phyloP scores from a whole-genome alignment of 92 coral and sea anemone genomes.

The Porites evermanni region DNA sequence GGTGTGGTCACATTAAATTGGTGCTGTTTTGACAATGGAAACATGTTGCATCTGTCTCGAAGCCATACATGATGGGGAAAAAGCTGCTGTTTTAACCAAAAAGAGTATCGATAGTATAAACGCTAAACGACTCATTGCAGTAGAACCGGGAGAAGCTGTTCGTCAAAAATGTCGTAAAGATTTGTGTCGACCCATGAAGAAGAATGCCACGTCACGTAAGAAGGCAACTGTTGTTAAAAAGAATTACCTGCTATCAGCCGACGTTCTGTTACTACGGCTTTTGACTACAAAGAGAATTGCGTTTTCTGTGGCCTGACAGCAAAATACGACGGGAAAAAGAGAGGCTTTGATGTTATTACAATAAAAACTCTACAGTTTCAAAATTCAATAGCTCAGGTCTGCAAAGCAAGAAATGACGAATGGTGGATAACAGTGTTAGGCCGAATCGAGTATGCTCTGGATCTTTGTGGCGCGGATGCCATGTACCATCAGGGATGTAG shows the following conservation, averaged over 20 bases:
- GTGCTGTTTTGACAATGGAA: no score
- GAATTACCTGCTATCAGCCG: not conserved
- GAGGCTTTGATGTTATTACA: conserved; percentile 16
- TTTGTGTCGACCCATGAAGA: not conserved
- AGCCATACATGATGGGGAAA: no score
- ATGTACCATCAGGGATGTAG: conserved; percentile 45
- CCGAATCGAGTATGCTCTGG: conserved; percentile 32
- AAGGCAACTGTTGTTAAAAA: not conserved
- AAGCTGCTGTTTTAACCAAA: no score
- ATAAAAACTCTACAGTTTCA: conserved; percentile 24
- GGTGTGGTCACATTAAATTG: no score
- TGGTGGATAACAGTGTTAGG: conserved; percentile 36
- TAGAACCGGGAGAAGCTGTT: conserved; percentile 14
- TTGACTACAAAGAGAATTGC: conserved; percentile 31
- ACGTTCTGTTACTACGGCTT: conserved; percentile 11
- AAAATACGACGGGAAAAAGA: conserved; percentile 33
- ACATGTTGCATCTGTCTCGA: no score
- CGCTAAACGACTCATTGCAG: no score
- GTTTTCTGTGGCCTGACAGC: conserved; percentile 36
- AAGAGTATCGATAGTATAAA: no score
- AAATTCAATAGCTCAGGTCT: not conserved
- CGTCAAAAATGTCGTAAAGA: conserved; percentile 35
- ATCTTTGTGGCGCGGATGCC: conserved; percentile 56
- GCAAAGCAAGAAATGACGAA: conserved; percentile 35
- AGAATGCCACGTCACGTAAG: not conserved